These are phyloP conservation scores for Notospermus geniculatus DNA, from an alignment of 1,140 invertebrate species.

Conservation along the genomic window DNA sequence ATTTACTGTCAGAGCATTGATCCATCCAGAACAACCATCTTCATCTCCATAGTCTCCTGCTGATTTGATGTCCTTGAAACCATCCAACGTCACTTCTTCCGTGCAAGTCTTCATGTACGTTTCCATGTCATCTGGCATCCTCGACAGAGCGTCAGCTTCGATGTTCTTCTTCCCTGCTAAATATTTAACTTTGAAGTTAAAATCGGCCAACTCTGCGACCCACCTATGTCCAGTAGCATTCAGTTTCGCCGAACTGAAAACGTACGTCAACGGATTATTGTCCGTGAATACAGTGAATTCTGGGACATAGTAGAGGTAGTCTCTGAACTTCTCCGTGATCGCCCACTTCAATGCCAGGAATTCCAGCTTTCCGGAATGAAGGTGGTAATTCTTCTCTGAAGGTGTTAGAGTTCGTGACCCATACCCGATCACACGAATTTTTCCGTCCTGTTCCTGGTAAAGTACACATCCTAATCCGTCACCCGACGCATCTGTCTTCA, in stretches of 20 bases:
- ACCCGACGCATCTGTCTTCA: slow-evolving; percentile 56
- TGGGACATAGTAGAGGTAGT: slow-evolving; percentile 22
- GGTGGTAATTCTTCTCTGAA: slow-evolving; percentile 21
- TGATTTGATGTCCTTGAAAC: no score
- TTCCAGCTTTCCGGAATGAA: slow-evolving; percentile 24
- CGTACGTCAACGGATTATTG: slow-evolving; percentile 22
- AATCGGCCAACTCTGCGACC: slow-evolving; percentile 18
- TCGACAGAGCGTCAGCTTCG: slow-evolving; percentile 19
- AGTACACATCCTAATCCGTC: slow-evolving; percentile 53
- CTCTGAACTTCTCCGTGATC: slow-evolving; percentile 11
- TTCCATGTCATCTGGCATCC: no score
- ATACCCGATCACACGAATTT: slow-evolving; percentile 25
- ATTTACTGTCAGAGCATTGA: no score
- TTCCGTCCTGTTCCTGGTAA: slow-evolving; percentile 39
- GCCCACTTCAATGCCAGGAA: slow-evolving; percentile 26
- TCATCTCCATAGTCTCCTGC: no score
- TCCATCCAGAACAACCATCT: no score
- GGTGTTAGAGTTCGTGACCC: slow-evolving; percentile 21
- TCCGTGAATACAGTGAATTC: slow-evolving; percentile 21
- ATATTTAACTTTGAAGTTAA: slow-evolving; percentile 15
- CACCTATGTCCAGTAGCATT: slow-evolving; percentile 18
- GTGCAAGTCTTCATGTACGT: no score
- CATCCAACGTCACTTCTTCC: no score
- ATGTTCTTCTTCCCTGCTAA: slow-evolving; percentile 9
- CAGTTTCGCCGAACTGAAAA: slow-evolving; percentile 18